Percentiles rank a stretch among this genome's conserved stretches.
Evolutionary conservation across 1,140 invertebrate species (phyloP).

Genomic region (Drosophila nigrodunni): DNA sequence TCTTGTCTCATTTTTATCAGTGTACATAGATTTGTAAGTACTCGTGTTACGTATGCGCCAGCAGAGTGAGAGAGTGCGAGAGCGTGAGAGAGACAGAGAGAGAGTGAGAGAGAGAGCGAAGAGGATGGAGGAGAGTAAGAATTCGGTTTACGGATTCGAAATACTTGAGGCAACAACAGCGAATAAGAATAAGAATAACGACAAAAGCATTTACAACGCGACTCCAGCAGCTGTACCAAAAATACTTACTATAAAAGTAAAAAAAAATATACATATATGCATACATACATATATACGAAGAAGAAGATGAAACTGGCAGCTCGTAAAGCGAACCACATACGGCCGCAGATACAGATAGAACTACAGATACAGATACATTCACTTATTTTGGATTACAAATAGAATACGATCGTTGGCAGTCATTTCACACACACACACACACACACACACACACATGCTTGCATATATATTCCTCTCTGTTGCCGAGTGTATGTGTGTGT

Average conservation of each 20-base stretch:
- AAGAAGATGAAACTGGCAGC: conserved; percentile 19
- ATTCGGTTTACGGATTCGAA: conserved; percentile 22
- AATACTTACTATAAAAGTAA: conserved; percentile 37
- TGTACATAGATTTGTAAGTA: conserved; percentile 21
- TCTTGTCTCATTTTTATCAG: no score
- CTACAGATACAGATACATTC: conserved; percentile 55
- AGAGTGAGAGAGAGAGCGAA: background rate
- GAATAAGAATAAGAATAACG: conserved; percentile 26
- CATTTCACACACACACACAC: conserved; percentile 12
- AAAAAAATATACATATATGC: background rate
- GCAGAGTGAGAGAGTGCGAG: background rate
- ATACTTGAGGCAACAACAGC: conserved; percentile 7
- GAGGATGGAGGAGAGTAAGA: background rate
- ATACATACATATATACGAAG: conserved; percentile 31
- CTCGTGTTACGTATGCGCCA: conserved; percentile 8
- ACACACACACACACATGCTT: conserved; percentile 20
- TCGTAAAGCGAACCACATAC: conserved; percentile 60
- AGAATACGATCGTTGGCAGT: conserved; percentile 78
- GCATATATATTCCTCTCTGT: conserved; percentile 6
- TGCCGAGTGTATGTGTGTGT: background rate
- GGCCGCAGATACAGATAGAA: conserved; percentile 35
- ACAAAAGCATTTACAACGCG: conserved; percentile 51
- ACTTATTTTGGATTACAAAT: conserved; percentile 81
- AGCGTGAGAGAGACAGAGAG: background rate
- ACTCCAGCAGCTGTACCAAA: conserved; percentile 58